phyloP scores from a whole-genome alignment of 23 tunicate species.

The Trididemnum miniatum region DNA sequence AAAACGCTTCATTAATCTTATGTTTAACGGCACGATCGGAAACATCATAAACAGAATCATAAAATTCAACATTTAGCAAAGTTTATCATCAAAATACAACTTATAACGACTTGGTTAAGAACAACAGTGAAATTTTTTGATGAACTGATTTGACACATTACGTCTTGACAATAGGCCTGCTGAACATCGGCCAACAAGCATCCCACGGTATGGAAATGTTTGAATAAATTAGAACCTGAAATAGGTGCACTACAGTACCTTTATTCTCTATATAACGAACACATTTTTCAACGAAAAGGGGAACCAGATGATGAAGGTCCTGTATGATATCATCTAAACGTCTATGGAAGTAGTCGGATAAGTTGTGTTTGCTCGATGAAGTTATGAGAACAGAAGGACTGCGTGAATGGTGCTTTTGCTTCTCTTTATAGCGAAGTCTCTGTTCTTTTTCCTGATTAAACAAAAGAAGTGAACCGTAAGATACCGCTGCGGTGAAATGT shows the following conservation, averaged over 20 bases:
- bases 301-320: constrained; percentile 80
- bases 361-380: constrained; percentile 57
- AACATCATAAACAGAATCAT: too few species aligned
- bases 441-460: constrained; percentile 73
- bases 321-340: constrained; percentile 73
- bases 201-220: too few species aligned
- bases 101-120: too few species aligned
- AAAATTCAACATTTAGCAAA: too few species aligned
- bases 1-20: neutral
- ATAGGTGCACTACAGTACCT: too few species aligned
- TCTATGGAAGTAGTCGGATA: constrained; percentile 78
- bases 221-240: too few species aligned
- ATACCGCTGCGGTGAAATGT: neutral
- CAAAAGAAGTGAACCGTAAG: neutral
- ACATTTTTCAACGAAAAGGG: constrained; percentile 84
- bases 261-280: constrained; percentile 70
- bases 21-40: too few species aligned
- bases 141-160: too few species aligned
- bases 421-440: constrained; percentile 33
- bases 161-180: too few species aligned
- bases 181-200: too few species aligned
- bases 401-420: constrained; percentile 33
- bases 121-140: too few species aligned
- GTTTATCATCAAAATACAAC: too few species aligned
- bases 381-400: constrained; percentile 29